Evolutionary conservation across 2,888 invertebrate genomes (phyloP), one percentile per base, ranked within the genome.

Genomic region (Apamea epomidion): DNA sequence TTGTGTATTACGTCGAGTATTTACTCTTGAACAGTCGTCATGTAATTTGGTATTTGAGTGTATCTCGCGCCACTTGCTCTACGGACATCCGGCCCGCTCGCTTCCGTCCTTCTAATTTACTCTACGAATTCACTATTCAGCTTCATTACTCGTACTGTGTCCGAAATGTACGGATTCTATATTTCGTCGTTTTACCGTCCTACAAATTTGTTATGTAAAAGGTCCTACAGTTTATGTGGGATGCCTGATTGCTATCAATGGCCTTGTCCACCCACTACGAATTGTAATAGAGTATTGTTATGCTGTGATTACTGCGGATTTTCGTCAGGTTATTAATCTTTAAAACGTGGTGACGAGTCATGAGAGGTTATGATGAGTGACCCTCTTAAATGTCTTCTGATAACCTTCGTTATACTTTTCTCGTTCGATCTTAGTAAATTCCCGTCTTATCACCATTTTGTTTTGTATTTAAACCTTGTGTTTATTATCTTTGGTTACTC

Each of bases 41-140:
- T 85, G 87, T 90, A 86, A 89, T 89, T 88, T 90, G 81, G 86
- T 83, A 90, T 90, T 90, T 88, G 89, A 90, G 86, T 76, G 82
- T 90, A 84, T 90, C 82, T 88, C 85, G 85, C 83, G 78, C 84
- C 83, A 89, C 86, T 90, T 86, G 85, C 81, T 86, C 79, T 81
- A 45, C 87, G 90, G 90, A 90, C 72, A 73, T 90, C 90, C 90
- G 90, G 86, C 72, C 81, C 77, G 81, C 83, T 77, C 84, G 86
- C 87, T 86, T 90, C 87, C 90, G 88, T 86, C 89, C 88, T 80
- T 81, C 84, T 90, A 90, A 90, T 90, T 89, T 89, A 87, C 90
- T 85, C 82, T 58, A 83, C 80, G 83, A 88, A 88, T 88, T 83
- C 58, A 78, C 84, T 76, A 85, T 86, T 86, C 80, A 82, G 86